Percentiles rank a stretch among this genome's conserved stretches.
Evolutionary conservation across 1,140 invertebrate species (phyloP).

Genomic region (fruit fly (Drosophila melanogaster)): Release_6_plus_ISO1_MT NT_033779.5:19763501-19764000

Average conservation of each 20-base stretch:
- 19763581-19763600: constrained; percentile 41
- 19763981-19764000: constrained; percentile 43
- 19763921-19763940: constrained; percentile 12
- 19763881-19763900: constrained; percentile 20
- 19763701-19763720: constrained; percentile 46
- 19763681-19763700: constrained; percentile 19
- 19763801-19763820: constrained; percentile 21
- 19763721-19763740: constrained; percentile 70
- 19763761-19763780: constrained; percentile 29
- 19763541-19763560: constrained; percentile 19
- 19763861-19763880: constrained; percentile 45
- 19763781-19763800: constrained; percentile 43
- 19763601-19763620: constrained; percentile 6
- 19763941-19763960: constrained; percentile 10
- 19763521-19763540: constrained; percentile 42
- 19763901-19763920: constrained; percentile 18
- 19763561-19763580: constrained; percentile 34
- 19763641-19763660: constrained; percentile 70
- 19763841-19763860: constrained; percentile 63
- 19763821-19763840: constrained; percentile 60
- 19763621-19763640: constrained; percentile 46
- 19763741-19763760: constrained; percentile 19
- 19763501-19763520: constrained; percentile 57
- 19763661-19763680: constrained; percentile 22
- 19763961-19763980: constrained; percentile 5